phyloP scores from a whole-genome alignment of 35 echinoderm and acorn worm species.

The Apostichopus japonicus region DNA sequence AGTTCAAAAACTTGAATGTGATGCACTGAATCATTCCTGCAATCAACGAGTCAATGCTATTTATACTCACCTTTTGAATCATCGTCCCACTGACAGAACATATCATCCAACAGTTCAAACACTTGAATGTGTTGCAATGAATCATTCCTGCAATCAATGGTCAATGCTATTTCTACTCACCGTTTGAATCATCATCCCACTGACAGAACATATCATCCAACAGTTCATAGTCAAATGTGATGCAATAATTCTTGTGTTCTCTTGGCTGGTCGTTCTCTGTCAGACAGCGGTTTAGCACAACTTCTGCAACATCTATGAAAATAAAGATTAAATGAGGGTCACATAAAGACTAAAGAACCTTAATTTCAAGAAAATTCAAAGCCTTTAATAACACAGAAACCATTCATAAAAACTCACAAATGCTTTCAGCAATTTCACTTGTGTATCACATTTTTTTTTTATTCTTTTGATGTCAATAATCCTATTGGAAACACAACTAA shows the following conservation, averaged over 20 bases:
- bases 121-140: background rate
- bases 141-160: background rate
- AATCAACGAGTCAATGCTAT: background rate
- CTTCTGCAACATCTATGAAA: constrained; percentile 79
- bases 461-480: too few relatives aligned
- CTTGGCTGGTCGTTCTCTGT: constrained; percentile 75
- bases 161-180: constrained; percentile 37
- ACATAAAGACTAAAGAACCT: too few relatives aligned
- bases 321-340: background rate
- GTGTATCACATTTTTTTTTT: too few relatives aligned
- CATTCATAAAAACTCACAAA: too few relatives aligned
- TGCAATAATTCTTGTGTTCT: constrained; percentile 76
- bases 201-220: constrained; percentile 92
- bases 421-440: too few relatives aligned
- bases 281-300: constrained; percentile 78
- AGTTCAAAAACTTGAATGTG: too few relatives aligned
- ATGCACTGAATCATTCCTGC: background rate
- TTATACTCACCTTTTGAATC: constrained; percentile 52
- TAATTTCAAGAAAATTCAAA: too few relatives aligned
- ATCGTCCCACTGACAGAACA: background rate
- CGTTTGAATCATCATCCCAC: constrained; percentile 68
- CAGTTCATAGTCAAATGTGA: constrained; percentile 92
- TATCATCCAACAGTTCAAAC: too few relatives aligned
- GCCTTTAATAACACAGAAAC: too few relatives aligned
- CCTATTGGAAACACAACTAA: too few relatives aligned